Conservation (phyloP, 2,797 vertebrate genomes). For the Benthosema pterotum region DNA sequence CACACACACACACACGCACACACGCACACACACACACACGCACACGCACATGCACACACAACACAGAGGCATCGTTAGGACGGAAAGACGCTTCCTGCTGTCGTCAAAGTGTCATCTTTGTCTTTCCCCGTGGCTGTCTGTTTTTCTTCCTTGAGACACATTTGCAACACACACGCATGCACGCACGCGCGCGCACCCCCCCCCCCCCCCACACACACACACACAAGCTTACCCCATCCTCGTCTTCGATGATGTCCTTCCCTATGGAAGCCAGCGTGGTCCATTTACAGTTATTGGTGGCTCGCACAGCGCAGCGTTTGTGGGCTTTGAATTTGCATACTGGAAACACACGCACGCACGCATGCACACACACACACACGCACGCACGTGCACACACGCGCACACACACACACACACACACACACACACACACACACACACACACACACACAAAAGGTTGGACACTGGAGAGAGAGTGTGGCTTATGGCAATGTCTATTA, state of each 20-base stretch:
- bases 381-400: neutral
- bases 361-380: neutral
- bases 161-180: neutral
- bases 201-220: neutral
- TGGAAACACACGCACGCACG: constrained; percentile 56
- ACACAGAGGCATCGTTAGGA: neutral
- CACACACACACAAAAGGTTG: neutral
- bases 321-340: constrained; percentile 99
- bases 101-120: no score
- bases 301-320: constrained; percentile 96
- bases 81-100: no score
- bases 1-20: constrained; percentile 10
- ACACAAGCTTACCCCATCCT: constrained; percentile 88
- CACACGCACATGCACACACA: neutral
- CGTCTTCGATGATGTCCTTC: constrained; percentile 96
- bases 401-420: neutral
- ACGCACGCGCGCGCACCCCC: no score
- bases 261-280: constrained; percentile 96
- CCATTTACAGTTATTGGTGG: constrained; percentile 99
- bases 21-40: constrained; percentile 14
- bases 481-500: no score
- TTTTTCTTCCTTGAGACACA: no score
- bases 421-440: neutral
- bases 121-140: neutral
- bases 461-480: no score